phyloP scores from a whole-genome alignment of 2,888 invertebrate species.

The Drosophila acutilabella region DNA sequence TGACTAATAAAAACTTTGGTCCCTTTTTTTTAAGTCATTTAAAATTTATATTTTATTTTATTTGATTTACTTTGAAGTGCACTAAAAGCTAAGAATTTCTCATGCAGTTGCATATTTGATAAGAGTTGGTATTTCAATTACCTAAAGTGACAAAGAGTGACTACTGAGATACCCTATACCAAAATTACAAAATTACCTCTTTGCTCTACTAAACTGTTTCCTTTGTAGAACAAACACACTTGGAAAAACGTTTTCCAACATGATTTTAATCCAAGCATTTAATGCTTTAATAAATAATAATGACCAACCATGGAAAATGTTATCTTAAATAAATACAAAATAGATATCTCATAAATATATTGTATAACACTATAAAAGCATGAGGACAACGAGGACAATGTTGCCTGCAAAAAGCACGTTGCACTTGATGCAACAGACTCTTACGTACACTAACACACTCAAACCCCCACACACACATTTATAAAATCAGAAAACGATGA shows the following conservation, averaged over 20 bases:
- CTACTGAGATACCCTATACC: background rate
- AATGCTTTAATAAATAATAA: constrained; percentile 5
- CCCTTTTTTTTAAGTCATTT: constrained; percentile 1
- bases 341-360: background rate
- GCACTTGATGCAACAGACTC: constrained; percentile 46
- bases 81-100: constrained; percentile 3
- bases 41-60: constrained; percentile 1
- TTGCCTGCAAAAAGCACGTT: constrained; percentile 56
- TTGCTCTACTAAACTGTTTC: background rate
- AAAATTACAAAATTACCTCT: background rate
- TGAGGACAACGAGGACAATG: constrained; percentile 22
- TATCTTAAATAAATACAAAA: constrained; percentile 1
- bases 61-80: constrained; percentile 19
- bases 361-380: constrained; percentile 24
- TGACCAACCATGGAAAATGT: background rate
- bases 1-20: background rate
- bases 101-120: constrained; percentile 17
- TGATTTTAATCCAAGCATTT: background rate
- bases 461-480: constrained; percentile 24
- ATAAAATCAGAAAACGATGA: constrained; percentile 37
- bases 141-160: background rate
- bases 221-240: background rate
- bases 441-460: constrained; percentile 15
- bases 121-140: constrained; percentile 1
- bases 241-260: too few species aligned